phyloP scores from a whole-genome alignment of 2,113 vertebrate genomes.

The Brienomyrus brachyistius region DNA sequence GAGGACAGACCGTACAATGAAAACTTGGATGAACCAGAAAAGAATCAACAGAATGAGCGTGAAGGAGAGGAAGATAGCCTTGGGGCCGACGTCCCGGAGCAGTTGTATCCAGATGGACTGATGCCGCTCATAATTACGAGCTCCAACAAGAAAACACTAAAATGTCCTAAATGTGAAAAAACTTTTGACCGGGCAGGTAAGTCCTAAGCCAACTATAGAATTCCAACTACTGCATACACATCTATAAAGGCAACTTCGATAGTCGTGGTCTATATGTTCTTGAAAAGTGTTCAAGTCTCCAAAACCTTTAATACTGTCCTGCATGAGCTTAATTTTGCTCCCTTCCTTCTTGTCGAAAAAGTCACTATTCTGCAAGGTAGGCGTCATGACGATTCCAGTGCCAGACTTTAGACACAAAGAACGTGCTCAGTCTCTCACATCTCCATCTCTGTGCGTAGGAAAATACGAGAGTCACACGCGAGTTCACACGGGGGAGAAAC shows the following conservation, averaged over 20 bases:
- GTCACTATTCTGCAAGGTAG: neutral
- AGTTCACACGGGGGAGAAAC: slow-evolving; percentile 95
- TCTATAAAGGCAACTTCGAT: neutral
- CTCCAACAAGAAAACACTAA: slow-evolving; percentile 77
- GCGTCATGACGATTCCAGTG: neutral
- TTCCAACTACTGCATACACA: neutral
- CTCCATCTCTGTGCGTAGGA: slow-evolving; percentile 53
- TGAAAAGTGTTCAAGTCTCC: neutral
- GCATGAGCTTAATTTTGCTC: neutral
- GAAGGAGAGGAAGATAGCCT: slow-evolving; percentile 54
- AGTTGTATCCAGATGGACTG: slow-evolving; percentile 72
- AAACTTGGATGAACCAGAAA: slow-evolving; percentile 49
- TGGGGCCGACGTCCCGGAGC: slow-evolving; percentile 45
- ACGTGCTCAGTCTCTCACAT: neutral
- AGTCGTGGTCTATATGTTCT: neutral
- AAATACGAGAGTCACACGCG: slow-evolving; percentile 95
- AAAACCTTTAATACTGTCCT: neutral
- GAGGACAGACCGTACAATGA: slow-evolving; percentile 50
- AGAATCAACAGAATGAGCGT: slow-evolving; percentile 52
- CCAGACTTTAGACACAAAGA: neutral
- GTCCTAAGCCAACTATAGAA: slow-evolving; percentile 22
- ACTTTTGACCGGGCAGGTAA: slow-evolving; percentile 93
- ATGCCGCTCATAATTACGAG: slow-evolving; percentile 76
- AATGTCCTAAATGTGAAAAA: slow-evolving; percentile 94
- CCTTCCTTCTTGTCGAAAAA: neutral